Evolutionary conservation across 2,797 vertebrate species (phyloP).

Genomic region (Coluber constrictor): DNA sequence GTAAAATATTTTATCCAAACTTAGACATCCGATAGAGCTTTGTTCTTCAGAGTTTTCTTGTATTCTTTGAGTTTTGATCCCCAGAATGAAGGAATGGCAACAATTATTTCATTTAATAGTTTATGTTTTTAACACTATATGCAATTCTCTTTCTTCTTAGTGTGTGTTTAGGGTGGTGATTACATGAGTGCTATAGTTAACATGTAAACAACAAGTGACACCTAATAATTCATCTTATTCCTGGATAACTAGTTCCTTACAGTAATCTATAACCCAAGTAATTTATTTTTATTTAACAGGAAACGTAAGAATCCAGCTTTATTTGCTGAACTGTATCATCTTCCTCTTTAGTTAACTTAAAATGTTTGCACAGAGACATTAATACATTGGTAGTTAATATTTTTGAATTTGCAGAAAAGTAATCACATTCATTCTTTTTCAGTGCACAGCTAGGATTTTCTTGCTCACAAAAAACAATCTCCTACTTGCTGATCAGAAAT

Average conservation of each 20-base stretch:
- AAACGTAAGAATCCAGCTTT: neutral
- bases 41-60: neutral
- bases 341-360: neutral
- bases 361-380: neutral
- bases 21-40: fast-evolving
- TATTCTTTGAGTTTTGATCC: neutral
- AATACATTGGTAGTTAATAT: neutral
- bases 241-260: neutral
- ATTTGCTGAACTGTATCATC: neutral
- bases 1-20: too few relatives aligned
- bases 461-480: slow-evolving; percentile 91
- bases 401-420: neutral
- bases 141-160: neutral
- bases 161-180: neutral
- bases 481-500: slow-evolving; percentile 94
- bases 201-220: neutral
- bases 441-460: slow-evolving; percentile 91
- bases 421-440: slow-evolving; percentile 27
- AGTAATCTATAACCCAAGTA: neutral
- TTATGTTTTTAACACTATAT: neutral
- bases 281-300: neutral
- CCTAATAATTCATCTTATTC: neutral
- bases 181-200: neutral
- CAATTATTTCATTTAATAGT: neutral
- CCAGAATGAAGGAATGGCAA: neutral